Conservation (phyloP, 2,797 vertebrate genomes). For the Brachymystax lenok region DNA sequence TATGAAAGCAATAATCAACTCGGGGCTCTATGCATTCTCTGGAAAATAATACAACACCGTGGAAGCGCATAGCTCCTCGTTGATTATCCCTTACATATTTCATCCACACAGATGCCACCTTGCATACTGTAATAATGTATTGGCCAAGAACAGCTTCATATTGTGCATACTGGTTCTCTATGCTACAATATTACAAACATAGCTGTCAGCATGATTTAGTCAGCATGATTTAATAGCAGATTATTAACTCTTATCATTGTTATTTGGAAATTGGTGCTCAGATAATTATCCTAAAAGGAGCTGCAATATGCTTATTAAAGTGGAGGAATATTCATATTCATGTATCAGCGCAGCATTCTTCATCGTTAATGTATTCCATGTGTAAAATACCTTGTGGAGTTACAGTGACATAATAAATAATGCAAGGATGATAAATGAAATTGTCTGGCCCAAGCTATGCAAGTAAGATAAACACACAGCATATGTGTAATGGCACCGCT, state of each 20-base stretch:
- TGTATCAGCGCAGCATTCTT: constrained; percentile 20
- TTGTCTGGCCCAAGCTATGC: constrained; percentile 7
- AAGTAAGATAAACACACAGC: constrained; percentile 25
- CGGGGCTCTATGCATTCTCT: too few relatives aligned
- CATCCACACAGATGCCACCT: not conserved
- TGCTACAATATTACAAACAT: not conserved
- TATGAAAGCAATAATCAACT: too few relatives aligned
- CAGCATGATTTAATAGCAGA: constrained; percentile 2
- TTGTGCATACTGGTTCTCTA: not conserved
- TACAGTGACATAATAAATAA: constrained; percentile 24
- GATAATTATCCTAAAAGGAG: constrained; percentile 17
- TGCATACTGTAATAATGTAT: not conserved
- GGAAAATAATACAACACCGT: too few relatives aligned
- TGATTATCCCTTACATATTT: not conserved
- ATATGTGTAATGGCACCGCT: constrained; percentile 17
- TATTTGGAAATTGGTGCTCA: constrained; percentile 21
- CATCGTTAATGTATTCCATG: constrained; percentile 25
- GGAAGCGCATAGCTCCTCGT: too few relatives aligned
- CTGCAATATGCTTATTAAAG: constrained; percentile 19
- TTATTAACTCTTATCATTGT: not conserved
- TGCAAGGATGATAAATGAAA: constrained; percentile 29
- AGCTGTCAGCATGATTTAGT: too few relatives aligned
- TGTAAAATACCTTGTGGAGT: constrained; percentile 27
- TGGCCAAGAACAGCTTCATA: not conserved
- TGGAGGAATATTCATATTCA: constrained; percentile 21